A percentile compares a stretch with the other conserved stretches of the same genome.
These are phyloP conservation scores for Xiphydria camelus DNA, from an alignment of 2,888 invertebrate species.

Conservation along the genomic window DNA sequence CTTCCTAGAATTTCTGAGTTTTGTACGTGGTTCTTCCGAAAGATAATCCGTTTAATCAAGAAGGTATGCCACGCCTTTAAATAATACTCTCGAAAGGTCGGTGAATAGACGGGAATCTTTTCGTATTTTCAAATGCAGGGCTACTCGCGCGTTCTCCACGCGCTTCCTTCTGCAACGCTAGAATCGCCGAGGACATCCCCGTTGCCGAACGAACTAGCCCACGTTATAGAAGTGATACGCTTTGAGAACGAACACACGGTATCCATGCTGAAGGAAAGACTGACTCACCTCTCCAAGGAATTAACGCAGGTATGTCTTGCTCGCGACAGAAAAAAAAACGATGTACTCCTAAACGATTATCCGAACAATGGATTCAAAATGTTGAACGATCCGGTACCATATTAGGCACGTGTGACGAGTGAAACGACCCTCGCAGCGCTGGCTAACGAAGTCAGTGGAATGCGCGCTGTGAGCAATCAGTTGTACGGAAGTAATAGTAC, in stretches of 20 bases:
- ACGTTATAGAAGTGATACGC: slow-evolving; percentile 23
- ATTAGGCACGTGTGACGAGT: slow-evolving; percentile 31
- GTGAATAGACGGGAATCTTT: neutral
- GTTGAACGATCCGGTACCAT: too few species aligned
- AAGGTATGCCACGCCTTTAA: slow-evolving; percentile 22
- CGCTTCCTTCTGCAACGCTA: slow-evolving; percentile 10
- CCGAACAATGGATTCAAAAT: neutral
- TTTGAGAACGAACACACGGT: slow-evolving; percentile 31
- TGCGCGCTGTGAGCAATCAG: slow-evolving; percentile 30
- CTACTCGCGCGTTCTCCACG: slow-evolving; percentile 17
- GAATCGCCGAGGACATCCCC: slow-evolving; percentile 1
- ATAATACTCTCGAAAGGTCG: neutral
- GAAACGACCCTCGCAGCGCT: slow-evolving; percentile 28
- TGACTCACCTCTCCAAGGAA: slow-evolving; percentile 30
- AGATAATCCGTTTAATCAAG: slow-evolving; percentile 27
- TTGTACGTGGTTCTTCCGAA: slow-evolving; percentile 35
- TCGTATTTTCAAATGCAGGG: slow-evolving; percentile 18
- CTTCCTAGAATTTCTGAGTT: slow-evolving; percentile 17
- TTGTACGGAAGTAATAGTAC: slow-evolving; percentile 31
- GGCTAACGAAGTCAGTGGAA: slow-evolving; percentile 29
- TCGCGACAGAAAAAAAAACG: neutral
- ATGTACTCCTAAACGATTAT: neutral
- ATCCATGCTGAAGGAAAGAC: slow-evolving; percentile 27
- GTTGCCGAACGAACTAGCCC: slow-evolving; percentile 18
- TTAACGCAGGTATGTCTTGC: slow-evolving; percentile 31